Base-by-base conservation (phyloP, 2,888 invertebrate genomes). In the Tipula unca region DNA sequence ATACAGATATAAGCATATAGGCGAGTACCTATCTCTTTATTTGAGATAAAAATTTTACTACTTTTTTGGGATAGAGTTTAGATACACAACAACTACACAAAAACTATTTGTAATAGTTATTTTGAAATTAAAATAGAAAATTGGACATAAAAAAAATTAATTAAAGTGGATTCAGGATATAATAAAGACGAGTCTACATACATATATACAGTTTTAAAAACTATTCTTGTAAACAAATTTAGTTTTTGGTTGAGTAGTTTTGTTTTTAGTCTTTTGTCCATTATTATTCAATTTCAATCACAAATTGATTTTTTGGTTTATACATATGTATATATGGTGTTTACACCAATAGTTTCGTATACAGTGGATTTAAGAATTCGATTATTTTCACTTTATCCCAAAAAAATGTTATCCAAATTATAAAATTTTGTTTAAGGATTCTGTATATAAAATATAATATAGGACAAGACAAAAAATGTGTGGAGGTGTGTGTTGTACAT, bases 61-160 rank as follows among this genome's bases (percentile, higher is more conserved):
- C 69, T 69, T 69, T 54, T 69, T 69, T 1, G 69, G 25, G 69
- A 25, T 69, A 69, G 8, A 39, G n/a, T 14, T 48, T 48, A 14
- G 48, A 48, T 3, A 48, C 48, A 48, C 32, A 32, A 32, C 32
- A 32, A 32, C 32, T 6, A 32, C 32, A 32, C n/a, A 69, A 69
- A 54, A 69, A 25, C 69, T 69, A 69, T 69, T 69, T 69, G 69
- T 69, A 69, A 69, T 69, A 69, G 69, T 69, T 69, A 69, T 69
- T 69, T 69, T 25, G 25, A 25, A 69, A 69, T 69, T 69, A 69
- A 25, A 69, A 69, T 25, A 25, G 69, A 69, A 25, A 69, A 20
- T 69, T 69, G 25, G 3, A 25, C 25, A 69, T 2, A 54, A n/a
- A 69, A 69, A 69, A 69, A 69, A 69, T 69, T 69, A 69, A 69